phyloP scores from a whole-genome alignment of 2,113 vertebrate genomes.

The Argyrosomus japonicus region DNA sequence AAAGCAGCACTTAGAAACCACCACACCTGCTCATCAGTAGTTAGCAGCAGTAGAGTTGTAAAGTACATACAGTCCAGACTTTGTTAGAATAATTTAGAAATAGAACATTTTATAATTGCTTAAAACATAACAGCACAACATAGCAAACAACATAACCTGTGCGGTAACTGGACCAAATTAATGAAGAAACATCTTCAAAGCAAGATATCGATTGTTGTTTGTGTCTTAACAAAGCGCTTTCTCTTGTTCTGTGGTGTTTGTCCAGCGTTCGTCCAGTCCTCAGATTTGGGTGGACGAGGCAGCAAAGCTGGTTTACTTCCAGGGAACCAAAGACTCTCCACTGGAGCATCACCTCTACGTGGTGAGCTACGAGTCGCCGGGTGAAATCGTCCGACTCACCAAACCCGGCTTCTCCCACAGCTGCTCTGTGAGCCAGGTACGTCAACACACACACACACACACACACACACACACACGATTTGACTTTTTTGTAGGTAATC shows the following conservation, averaged over 20 bases:
- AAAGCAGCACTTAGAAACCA: background rate
- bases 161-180: background rate
- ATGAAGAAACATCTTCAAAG: background rate
- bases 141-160: background rate
- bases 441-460: background rate
- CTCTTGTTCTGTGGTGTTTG: slow-evolving; percentile 17
- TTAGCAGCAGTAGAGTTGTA: too few species aligned
- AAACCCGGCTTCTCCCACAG: slow-evolving; percentile 93
- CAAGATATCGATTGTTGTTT: background rate
- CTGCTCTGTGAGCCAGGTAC: slow-evolving; percentile 95
- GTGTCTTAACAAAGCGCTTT: background rate
- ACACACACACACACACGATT: background rate
- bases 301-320: slow-evolving; percentile 93
- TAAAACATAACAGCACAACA: background rate
- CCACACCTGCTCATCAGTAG: background rate
- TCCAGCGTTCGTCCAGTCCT: slow-evolving; percentile 64
- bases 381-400: slow-evolving; percentile 92
- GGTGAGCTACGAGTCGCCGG: slow-evolving; percentile 89
- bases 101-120: background rate
- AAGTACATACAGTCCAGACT: too few species aligned
- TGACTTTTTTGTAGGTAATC: too few species aligned
- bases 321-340: slow-evolving; percentile 93
- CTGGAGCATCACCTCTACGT: slow-evolving; percentile 96
- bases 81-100: too few species aligned
- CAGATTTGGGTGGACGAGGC: slow-evolving; percentile 96